Evolutionary conservation across 2,888 invertebrate genomes (phyloP), one percentile per base, ranked within the genome.

Genomic region (Aleiodes testaceus): DNA sequence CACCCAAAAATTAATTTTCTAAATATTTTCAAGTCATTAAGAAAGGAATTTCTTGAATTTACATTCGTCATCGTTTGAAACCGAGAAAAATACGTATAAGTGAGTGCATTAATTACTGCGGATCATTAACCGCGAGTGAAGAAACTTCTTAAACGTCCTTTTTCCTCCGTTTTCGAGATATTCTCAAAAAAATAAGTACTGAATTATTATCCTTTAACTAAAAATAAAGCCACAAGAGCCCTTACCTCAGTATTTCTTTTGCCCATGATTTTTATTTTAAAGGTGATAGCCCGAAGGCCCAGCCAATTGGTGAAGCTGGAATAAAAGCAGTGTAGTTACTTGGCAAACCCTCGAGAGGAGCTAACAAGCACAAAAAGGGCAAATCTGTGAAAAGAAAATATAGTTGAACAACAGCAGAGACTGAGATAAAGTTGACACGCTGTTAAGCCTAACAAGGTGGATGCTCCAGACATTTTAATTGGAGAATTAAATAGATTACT

Each of bases 391-490:
- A 36, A 42, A 14, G 42, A 59, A 59, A 59, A 59, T 42, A 36
- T 42, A 42, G 16, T 42, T 42, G 16, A 59, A 59, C 42, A 16
- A 18, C 16, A 36, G n/a, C 9, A 18, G 11, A 36, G n/a, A 36
- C 42, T 59, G 18, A 59, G 42, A 36, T 59, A 18, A 42, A 59
- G 42, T 59, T 59, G 59, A 36, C 59, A 59, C 42, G 59, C 36
- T 59, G 59, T 36, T 59, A 42, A 59, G 36, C 16, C 42, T 59
- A 59, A 59, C 59, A 18, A 59, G 59, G 36, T 59, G 26, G 42
- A 59, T 59, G 59, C 18, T 42, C 36, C 12, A n/a, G 59, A 59
- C 59, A 42, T 59, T 59, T 59, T 59, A 59, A 59, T 59, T 59
- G 59, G 59, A 42, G 36, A 59, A 59, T 59, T 59, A 42, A 59